Conservation (phyloP, 64 coral and sea anemone species). For the Porites australiensis region DNA sequence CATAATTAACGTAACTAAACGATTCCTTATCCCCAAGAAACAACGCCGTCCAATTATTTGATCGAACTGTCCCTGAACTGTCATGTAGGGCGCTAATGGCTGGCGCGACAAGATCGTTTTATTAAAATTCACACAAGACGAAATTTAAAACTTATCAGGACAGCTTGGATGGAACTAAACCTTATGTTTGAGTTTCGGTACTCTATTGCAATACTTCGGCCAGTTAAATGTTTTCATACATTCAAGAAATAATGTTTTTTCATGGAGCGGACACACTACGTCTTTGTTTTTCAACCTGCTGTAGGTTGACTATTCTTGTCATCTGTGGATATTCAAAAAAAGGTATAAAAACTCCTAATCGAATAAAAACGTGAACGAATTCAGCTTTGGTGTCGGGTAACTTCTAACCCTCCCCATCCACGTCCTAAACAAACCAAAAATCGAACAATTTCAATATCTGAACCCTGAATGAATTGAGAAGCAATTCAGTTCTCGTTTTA, state of each 20-base stretch:
- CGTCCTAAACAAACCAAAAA: too few relatives aligned
- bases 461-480: too few relatives aligned
- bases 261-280: not conserved
- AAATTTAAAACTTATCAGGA: not conserved
- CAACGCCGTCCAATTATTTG: not conserved
- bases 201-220: not conserved
- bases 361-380: not conserved
- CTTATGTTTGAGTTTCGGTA: slow-evolving; percentile 7
- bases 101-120: not conserved
- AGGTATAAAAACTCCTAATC: not conserved
- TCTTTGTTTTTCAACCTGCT: too few relatives aligned
- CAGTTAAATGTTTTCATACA: not conserved
- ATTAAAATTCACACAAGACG: not conserved
- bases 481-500: too few relatives aligned
- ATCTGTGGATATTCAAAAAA: too few relatives aligned
- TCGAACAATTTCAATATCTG: too few relatives aligned
- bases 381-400: not conserved
- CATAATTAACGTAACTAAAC: not conserved
- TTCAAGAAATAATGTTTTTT: not conserved
- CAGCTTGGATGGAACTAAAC: not conserved
- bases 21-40: not conserved
- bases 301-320: too few relatives aligned
- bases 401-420: not conserved
- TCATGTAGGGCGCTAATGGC: not conserved
- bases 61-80: not conserved